These are phyloP conservation scores for Amblyopsis rosae DNA, from an alignment of 2,113 vertebrate species.

Conservation along the genomic window DNA sequence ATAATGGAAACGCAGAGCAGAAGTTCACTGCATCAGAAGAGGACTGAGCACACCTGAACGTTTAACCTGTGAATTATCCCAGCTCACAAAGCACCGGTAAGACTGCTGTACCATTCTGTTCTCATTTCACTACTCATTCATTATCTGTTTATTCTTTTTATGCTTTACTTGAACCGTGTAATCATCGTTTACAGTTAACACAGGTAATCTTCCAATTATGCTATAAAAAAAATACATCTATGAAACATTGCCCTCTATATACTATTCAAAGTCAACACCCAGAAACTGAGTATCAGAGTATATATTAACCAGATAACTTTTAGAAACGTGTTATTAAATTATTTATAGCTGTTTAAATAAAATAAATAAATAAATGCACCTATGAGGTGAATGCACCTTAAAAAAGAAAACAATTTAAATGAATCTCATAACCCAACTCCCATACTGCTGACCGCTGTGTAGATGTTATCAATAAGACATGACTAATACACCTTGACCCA, in stretches of 20 bases:
- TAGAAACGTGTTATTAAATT: neutral
- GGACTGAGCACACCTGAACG: slow-evolving; percentile 56
- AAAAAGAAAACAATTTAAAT: neutral
- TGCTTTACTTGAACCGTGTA: neutral
- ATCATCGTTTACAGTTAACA: neutral
- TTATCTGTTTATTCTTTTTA: slow-evolving; percentile 4
- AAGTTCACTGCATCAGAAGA: slow-evolving; percentile 57
- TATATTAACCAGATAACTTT: slow-evolving; percentile 16
- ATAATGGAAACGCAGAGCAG: slow-evolving; percentile 55
- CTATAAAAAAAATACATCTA: neutral
- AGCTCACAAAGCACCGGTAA: slow-evolving; percentile 61
- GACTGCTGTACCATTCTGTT: slow-evolving; percentile 32
- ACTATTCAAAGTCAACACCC: neutral
- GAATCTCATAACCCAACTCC: too few relatives aligned
- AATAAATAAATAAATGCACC: neutral
- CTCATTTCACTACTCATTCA: neutral
- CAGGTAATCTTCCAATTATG: neutral
- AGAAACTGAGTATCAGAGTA: slow-evolving; percentile 25
- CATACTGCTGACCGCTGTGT: neutral
- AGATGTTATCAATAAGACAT: slow-evolving; percentile 33
- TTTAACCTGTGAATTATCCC: slow-evolving; percentile 53
- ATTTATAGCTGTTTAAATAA: neutral
- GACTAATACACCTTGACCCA: slow-evolving; percentile 35
- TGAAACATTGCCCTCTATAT: neutral
- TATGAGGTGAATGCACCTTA: too few relatives aligned